Percentiles rank a stretch among this genome's conserved stretches.
Evolutionary conservation across 1,140 invertebrate genomes (phyloP).

Genomic region (Drosophila arawakana): DNA sequence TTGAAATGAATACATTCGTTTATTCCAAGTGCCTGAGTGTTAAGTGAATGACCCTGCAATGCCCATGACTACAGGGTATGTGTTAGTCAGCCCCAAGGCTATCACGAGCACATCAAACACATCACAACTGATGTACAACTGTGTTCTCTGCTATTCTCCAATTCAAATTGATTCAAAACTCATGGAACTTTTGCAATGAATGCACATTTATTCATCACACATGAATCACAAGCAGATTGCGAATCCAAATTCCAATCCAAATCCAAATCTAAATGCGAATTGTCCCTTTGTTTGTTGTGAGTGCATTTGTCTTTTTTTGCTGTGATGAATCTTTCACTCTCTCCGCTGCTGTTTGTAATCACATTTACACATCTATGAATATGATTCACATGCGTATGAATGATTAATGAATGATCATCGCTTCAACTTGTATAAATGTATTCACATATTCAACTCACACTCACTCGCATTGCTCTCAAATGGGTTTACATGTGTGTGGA

Average conservation of each 20-base stretch:
- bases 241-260: not conserved
- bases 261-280: not conserved
- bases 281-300: not conserved
- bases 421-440: constrained; percentile 32
- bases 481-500: not conserved
- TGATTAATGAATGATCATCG: constrained; percentile 54
- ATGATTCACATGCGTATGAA: constrained; percentile 48
- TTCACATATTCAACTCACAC: constrained; percentile 15
- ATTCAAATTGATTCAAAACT: constrained; percentile 19
- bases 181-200: constrained; percentile 6
- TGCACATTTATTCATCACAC: constrained; percentile 13
- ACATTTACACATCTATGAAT: constrained; percentile 36
- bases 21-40: too few relatives aligned
- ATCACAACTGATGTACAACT: not conserved
- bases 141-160: not conserved
- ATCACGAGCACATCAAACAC: not conserved
- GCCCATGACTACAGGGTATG: not conserved
- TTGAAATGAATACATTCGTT: too few relatives aligned
- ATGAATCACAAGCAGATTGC: constrained; percentile 14
- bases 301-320: constrained; percentile 32
- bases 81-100: not conserved
- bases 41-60: not conserved
- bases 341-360: constrained; percentile 9
- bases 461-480: not conserved
- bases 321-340: constrained; percentile 8